Evolutionary conservation across 1,140 invertebrate genomes (phyloP).

Genomic region (Ceratina australensis): DNA sequence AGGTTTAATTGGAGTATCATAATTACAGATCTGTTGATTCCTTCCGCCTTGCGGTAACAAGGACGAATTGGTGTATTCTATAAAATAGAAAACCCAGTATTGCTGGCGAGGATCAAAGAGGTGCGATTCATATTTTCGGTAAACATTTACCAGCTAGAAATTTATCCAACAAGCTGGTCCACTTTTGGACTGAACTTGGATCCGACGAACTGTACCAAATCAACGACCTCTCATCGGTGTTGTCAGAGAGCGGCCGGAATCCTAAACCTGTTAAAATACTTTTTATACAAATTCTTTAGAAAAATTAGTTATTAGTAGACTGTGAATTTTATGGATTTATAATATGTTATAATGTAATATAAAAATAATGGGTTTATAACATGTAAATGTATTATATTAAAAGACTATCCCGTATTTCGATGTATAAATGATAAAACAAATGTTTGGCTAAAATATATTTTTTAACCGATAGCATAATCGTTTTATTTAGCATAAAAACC

Average conservation of each 20-base stretch:
- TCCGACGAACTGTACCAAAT: slow-evolving; percentile 90
- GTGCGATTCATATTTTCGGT: background rate
- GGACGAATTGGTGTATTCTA: slow-evolving; percentile 82
- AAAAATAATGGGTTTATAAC: no score
- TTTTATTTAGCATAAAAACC: no score
- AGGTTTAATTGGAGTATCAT: slow-evolving; percentile 80
- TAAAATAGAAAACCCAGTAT: background rate
- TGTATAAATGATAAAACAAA: no score
- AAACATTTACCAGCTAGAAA: slow-evolving; percentile 87
- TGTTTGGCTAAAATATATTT: no score
- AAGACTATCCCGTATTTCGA: no score
- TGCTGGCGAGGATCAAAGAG: background rate
- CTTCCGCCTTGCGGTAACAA: slow-evolving; percentile 80
- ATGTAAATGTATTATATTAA: no score
- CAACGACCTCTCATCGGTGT: slow-evolving; percentile 88
- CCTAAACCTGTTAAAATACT: slow-evolving; percentile 83
- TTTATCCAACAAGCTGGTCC: slow-evolving; percentile 84
- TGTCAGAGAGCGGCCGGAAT: slow-evolving; percentile 89
- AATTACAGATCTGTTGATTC: slow-evolving; percentile 85
- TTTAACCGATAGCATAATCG: no score
- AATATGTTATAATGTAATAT: no score
- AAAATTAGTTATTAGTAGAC: no score
- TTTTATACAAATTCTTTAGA: no score
- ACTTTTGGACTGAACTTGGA: slow-evolving; percentile 83
- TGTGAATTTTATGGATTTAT: background rate